Evolutionary conservation across 2,797 vertebrate species (phyloP).

Genomic region (Coranthus polyacanthus): DNA sequence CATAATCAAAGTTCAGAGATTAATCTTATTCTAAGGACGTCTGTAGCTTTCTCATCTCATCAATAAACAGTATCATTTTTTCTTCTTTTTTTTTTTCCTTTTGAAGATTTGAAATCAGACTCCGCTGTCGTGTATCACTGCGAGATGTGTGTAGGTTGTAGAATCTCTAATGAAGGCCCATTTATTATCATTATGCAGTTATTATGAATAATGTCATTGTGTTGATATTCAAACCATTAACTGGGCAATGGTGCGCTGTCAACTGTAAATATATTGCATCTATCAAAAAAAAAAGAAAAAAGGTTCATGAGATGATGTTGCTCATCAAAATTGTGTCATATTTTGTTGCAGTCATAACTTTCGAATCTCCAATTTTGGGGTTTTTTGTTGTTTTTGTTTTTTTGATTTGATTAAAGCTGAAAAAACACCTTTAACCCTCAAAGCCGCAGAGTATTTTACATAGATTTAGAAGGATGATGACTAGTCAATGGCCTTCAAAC

Average conservation of each 20-base stretch:
- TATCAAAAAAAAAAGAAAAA: conserved; percentile 27
- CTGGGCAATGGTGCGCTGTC: conserved; percentile 31
- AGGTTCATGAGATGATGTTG: neutral
- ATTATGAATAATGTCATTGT: conserved; percentile 48
- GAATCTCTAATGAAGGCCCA: conserved; percentile 32
- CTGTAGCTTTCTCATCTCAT: too few species aligned
- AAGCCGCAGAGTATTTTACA: too few species aligned
- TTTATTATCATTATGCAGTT: conserved; percentile 54
- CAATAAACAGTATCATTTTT: neutral
- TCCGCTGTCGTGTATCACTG: conserved; percentile 19
- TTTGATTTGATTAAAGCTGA: neutral
- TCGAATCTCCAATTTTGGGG: neutral
- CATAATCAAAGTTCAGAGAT: neutral
- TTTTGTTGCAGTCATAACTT: neutral
- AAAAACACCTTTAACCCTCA: too few species aligned
- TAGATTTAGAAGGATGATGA: too few species aligned
- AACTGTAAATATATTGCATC: conserved; percentile 32
- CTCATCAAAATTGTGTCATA: conserved; percentile 7
- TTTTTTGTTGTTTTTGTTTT: too few species aligned
- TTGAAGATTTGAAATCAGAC: conserved; percentile 8
- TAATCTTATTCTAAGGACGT: too few species aligned
- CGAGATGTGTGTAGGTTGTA: conserved; percentile 18
- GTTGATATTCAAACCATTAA: conserved; percentile 49
- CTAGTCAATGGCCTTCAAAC: too few species aligned
- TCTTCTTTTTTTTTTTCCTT: too few species aligned